Base-by-base conservation (phyloP, 2,113 vertebrate species). In the Gobius niger region DNA sequence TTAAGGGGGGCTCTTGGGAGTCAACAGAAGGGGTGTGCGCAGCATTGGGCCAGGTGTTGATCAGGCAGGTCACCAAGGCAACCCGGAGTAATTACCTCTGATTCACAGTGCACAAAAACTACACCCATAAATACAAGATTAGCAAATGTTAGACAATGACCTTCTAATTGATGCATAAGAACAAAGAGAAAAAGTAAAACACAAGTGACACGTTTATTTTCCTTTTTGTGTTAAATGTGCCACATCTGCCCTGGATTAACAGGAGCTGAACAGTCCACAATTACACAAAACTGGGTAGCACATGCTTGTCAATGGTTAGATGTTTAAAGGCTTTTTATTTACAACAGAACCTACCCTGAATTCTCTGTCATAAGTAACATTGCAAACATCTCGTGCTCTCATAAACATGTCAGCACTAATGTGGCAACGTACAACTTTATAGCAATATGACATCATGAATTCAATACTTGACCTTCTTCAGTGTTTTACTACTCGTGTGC, bases 201-300 rank as follows among this genome's bases (percentile, higher is more conserved):
- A 14, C 12, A 24, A 8, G n/a, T 16, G 40, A 19, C 72, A 64
- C 67, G 62, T 72, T 81, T 68, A 52, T 84, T 80, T 76, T 49
- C 75, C 44, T 65, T 46, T 76, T 73, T 80, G 80, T 65, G 72
- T 44, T 15, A 78, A 73, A 72, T 75, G 67, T 46, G 68, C 66
- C 54, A 56, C 87, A 89, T 90, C 87, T 92, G 89, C 70, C 64
- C 68, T 47, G 24, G 63, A 89, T 92, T 80, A 89, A 82, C 73
- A 76, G 77, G 73, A 75, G 80, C 75, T 75, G 12, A 87, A 72
- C 73, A 74, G 67, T 74, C 42, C 65, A 73, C 71, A 82, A 73
- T 77, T 83, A 79, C 80, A 78, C 60, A 60, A 49, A 63, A 73
- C 52, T 75, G 65, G 64, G 72, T 68, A 65, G 62, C 63, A 19